phyloP scores from a whole-genome alignment of 2,797 vertebrate genomes.

The Etheostoma perlongum region DNA sequence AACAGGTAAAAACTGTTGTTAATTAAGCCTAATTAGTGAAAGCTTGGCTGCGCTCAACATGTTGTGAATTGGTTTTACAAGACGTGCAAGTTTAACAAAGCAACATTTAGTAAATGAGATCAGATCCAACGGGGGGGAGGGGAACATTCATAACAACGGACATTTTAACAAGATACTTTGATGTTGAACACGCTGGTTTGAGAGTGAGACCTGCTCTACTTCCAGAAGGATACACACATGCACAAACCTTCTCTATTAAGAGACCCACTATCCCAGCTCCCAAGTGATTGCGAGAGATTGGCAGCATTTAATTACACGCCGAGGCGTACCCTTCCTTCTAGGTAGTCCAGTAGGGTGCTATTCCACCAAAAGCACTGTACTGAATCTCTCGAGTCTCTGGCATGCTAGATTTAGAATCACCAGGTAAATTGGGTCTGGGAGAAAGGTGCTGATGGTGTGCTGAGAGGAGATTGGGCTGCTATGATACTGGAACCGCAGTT shows the following conservation, averaged over 20 bases:
- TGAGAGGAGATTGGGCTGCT: constrained; percentile 70
- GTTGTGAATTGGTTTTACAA: constrained; percentile 60
- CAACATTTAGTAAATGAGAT: constrained; percentile 57
- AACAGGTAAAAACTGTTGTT: constrained; percentile 5
- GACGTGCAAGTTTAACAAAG: constrained; percentile 58
- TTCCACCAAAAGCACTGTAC: constrained; percentile 59
- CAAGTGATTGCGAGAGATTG: constrained; percentile 67
- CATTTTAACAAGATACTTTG: constrained; percentile 44
- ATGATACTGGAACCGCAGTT: constrained; percentile 75
- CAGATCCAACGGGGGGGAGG: constrained; percentile 34
- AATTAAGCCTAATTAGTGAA: constrained; percentile 39
- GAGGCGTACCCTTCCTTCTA: constrained; percentile 67
- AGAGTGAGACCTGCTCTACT: constrained; percentile 51
- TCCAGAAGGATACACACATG: constrained; percentile 24
- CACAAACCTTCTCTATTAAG: constrained; percentile 57
- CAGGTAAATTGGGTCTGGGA: constrained; percentile 74
- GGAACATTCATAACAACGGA: constrained; percentile 34
- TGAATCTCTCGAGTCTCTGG: constrained; percentile 58
- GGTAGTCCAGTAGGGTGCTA: constrained; percentile 56
- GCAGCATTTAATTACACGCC: constrained; percentile 77
- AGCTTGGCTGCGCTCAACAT: constrained; percentile 10
- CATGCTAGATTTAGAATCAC: constrained; percentile 74
- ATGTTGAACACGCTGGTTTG: constrained; percentile 30
- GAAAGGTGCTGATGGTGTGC: constrained; percentile 78
- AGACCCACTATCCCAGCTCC: constrained; percentile 49